phyloP scores from a whole-genome alignment of 1,140 invertebrate species.

The Drosophila varians region DNA sequence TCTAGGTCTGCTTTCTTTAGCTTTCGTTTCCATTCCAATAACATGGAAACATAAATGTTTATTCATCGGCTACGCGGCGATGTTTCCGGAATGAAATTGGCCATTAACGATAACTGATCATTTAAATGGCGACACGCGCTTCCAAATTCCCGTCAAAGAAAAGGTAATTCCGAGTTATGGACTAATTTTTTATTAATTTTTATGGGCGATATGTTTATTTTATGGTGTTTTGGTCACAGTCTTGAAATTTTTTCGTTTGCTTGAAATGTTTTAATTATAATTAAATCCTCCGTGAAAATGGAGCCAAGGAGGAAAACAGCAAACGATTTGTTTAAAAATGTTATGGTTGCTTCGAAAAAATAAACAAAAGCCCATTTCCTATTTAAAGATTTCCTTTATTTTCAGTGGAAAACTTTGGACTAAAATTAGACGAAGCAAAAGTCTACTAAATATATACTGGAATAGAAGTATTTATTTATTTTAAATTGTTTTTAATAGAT shows the following conservation, averaged over 20 bases:
- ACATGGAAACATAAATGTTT: conserved; percentile 68
- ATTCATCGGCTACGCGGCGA: conserved; percentile 23
- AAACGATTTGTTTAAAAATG: neutral
- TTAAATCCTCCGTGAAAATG: too few relatives aligned
- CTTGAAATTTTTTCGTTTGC: neutral
- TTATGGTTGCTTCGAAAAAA: neutral
- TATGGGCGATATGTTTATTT: conserved; percentile 12
- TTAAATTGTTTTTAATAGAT: neutral
- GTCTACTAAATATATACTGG: neutral
- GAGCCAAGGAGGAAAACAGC: too few relatives aligned
- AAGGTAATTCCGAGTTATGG: neutral
- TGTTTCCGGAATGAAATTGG: conserved; percentile 44
- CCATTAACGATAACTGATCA: conserved; percentile 25
- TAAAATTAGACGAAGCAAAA: conserved; percentile 11
- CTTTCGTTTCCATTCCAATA: neutral
- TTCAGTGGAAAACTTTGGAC: neutral
- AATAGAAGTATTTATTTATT: neutral
- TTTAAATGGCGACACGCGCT: conserved; percentile 57
- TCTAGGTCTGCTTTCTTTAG: neutral
- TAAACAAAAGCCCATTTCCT: conserved; percentile 10
- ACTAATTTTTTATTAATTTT: conserved; percentile 28
- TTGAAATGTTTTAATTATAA: neutral
- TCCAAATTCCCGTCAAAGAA: conserved; percentile 6
- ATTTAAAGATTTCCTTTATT: conserved; percentile 11
- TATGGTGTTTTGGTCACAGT: conserved; percentile 5